A percentile compares a stretch with the other conserved stretches of the same genome.
These are phyloP conservation scores for Jordanella pulchra DNA, from an alignment of 2,797 vertebrate genomes.

Conservation along the genomic window DNA sequence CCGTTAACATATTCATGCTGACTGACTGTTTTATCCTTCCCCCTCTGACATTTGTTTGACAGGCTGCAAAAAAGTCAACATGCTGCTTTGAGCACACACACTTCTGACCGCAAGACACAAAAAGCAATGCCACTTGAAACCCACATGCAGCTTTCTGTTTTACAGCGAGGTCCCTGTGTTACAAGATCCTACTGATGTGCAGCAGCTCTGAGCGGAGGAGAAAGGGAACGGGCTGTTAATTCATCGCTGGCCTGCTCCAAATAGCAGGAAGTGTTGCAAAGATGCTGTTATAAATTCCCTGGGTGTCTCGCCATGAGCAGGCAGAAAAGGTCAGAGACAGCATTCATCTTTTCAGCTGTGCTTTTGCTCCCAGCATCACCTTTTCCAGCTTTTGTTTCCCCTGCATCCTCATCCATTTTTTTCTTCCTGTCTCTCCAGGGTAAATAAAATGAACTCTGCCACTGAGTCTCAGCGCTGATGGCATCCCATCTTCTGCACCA, in stretches of 20 bases:
- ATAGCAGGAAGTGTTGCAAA: slow-evolving; percentile 19
- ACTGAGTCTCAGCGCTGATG: slow-evolving; percentile 37
- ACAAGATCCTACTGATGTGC: not conserved
- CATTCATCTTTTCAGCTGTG: slow-evolving; percentile 59
- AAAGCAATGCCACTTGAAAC: slow-evolving; percentile 16
- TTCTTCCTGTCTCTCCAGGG: slow-evolving; percentile 42
- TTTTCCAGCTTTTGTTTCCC: slow-evolving; percentile 50
- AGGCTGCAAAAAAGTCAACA: slow-evolving; percentile 14
- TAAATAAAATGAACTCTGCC: slow-evolving; percentile 45
- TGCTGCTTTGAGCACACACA: slow-evolving; percentile 21
- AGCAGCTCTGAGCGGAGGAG: slow-evolving; percentile 16
- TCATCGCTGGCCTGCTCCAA: slow-evolving; percentile 41
- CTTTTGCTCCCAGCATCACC: slow-evolving; percentile 56
- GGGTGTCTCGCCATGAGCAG: slow-evolving; percentile 37
- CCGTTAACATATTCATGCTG: slow-evolving; percentile 39
- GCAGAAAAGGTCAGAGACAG: slow-evolving; percentile 63
- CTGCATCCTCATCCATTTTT: slow-evolving; percentile 40
- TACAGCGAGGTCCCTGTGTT: slow-evolving; percentile 29
- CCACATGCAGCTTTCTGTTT: slow-evolving; percentile 17
- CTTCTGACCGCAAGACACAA: slow-evolving; percentile 15
- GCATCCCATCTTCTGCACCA: slow-evolving; percentile 53
- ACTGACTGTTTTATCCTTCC: slow-evolving; percentile 39
- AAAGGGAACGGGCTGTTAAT: slow-evolving; percentile 44
- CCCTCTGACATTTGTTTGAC: slow-evolving; percentile 36
- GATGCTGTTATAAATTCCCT: slow-evolving; percentile 56